Base-by-base conservation (phyloP, 2,113 vertebrate genomes). In the Embiotoca jacksoni region DNA sequence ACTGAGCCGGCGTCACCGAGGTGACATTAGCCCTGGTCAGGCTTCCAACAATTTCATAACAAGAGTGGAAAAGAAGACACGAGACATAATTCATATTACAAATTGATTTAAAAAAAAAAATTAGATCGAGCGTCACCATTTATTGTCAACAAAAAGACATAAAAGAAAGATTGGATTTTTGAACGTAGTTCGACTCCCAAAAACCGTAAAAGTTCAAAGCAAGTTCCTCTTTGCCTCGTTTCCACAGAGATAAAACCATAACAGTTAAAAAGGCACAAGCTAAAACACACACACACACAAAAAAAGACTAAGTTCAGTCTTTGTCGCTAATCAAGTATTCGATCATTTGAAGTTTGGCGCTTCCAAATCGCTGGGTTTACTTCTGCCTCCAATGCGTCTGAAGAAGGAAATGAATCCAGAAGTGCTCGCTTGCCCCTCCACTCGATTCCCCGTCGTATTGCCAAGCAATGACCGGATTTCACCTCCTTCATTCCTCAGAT, bases 371-470 rank as follows among this genome's bases (percentile, higher is more conserved):
- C 53, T 55, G 0, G 83, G 55, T 46, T 87, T 86, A 47, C 49
- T 88, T 77, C 74, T 85, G 39, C 90, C 90, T 70, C 94, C 93
- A 5, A 95, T 91, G 44, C 93, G 92, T 54, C 78, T 91, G 66
- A 95, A 92, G 73, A 95, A 95, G 61, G 92, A 93, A 7, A 89
- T 87, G 3, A 95, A 74, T 37, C 90, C 83, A 0, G 92, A 94
- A 3, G 72, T 1, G 62, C 54, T 77, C 44, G 31, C 72, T 35
- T 78, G 87, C 3, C 81, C 81, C 4, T 91, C 90, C 2, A 32
- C n/a, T 0, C 23, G 65, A 31, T 50, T 71, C 6, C 57, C 44
- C 0, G 31, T 10, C 68, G 81, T 83, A 2, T 11, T 15, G 16
- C 23, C 23, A 9, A 7, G 16, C 41, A 50, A 2, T 2, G 66